Conservation (phyloP, 2,113 vertebrate species). For the Brachionichthys hirsutus region DNA sequence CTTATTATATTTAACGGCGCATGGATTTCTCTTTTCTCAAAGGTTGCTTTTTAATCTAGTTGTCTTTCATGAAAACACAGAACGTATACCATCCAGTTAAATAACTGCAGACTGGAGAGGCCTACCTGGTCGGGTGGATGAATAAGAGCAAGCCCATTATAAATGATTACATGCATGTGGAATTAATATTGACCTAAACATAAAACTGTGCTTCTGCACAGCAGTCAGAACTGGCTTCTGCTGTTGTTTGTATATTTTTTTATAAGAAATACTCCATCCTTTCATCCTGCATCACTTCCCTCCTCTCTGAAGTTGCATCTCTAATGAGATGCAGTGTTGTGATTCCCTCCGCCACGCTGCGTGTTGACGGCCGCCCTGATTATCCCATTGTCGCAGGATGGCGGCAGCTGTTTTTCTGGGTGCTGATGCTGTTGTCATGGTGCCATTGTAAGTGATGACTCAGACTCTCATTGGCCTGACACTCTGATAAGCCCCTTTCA, state of each 20-base stretch:
- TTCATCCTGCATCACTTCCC: slow-evolving; percentile 3
- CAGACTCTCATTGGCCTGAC: slow-evolving; percentile 37
- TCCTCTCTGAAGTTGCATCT: slow-evolving; percentile 1
- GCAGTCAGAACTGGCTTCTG: too few species aligned
- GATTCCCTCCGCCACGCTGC: slow-evolving; percentile 20
- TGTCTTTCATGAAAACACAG: too few species aligned
- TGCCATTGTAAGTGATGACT: slow-evolving; percentile 50
- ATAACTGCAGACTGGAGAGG: too few species aligned
- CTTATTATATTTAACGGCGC: background rate
- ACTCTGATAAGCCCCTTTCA: slow-evolving; percentile 57
- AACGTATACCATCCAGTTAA: too few species aligned
- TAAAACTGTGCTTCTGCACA: too few species aligned
- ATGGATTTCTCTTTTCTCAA: background rate
- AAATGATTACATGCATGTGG: too few species aligned
- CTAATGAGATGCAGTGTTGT: slow-evolving; percentile 33
- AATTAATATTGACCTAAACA: too few species aligned
- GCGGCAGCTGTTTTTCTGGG: slow-evolving; percentile 12
- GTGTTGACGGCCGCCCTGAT: slow-evolving; percentile 49
- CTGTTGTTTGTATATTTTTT: background rate
- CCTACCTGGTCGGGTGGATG: too few species aligned
- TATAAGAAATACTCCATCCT: background rate
- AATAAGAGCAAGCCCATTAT: too few species aligned
- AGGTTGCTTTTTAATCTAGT: too few species aligned
- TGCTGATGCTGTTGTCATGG: slow-evolving; percentile 29
- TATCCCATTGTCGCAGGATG: slow-evolving; percentile 12